Base-by-base conservation (phyloP, 1,140 invertebrate genomes). In the Dysdera silvatica region DNA sequence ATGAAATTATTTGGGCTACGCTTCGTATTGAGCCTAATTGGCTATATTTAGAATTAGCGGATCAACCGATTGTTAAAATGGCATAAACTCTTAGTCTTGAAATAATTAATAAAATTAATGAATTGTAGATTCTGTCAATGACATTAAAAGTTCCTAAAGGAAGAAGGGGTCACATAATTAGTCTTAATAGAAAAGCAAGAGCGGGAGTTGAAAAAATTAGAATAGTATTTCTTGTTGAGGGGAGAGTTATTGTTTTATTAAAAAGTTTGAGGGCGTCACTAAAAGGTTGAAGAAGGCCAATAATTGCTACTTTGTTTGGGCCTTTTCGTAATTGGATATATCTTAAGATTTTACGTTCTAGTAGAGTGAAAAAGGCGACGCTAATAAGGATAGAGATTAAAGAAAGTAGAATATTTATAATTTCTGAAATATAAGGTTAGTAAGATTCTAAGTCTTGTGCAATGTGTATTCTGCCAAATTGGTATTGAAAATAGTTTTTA, bases 291-390 rank as follows among this genome's bases (percentile, higher is more conserved):
- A 82, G 72, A 73, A 84, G 68, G 18, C 84, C 84, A 64, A 79
- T 70, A 72, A 81, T 74, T 6, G 81, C 77, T 31, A 84, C 75
- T 71, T 84, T 86, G 81, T 83, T 83, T 66, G 84, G 84, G 1
- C 84, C 83, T 74, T 84, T 84, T 35, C 83, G 83, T 78, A 83
- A 75, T 77, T 86, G 84, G 79, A 83, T 81, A 76, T 82, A 82
- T 32, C 82, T 78, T 75, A 86, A 78, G 70, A 85, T 71, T 71
- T 85, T 84, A 45, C 82, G 83, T 65, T 86, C 84, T 71, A 84
- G 77, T 74, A 85, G 78, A 72, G 82, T 84, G 73, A 83, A 81
- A 83, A 83, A 85, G 73, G 82, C 81, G 64, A 84, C 78, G 29
- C 77, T 74, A 60, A 84, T 70, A 75, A 85, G 74, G 64, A 83